phyloP scores from a whole-genome alignment of 2,113 vertebrate genomes.

The Parotia lawesii region DNA sequence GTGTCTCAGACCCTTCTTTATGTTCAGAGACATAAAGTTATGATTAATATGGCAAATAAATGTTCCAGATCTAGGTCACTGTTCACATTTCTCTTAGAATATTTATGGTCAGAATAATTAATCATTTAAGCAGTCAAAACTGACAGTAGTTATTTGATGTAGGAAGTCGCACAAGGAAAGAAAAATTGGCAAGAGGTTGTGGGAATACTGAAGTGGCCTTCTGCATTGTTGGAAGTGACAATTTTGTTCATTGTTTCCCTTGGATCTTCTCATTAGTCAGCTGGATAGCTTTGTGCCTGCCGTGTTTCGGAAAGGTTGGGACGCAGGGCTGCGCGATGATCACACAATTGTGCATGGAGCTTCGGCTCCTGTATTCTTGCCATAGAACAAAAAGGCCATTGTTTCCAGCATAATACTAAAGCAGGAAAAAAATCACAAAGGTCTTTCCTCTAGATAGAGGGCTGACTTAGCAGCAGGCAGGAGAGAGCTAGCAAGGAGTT shows the following conservation, averaged over 20 bases:
- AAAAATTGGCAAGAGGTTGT: constrained; percentile 16
- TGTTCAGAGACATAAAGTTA: not conserved
- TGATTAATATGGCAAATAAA: not conserved
- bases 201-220: constrained; percentile 41
- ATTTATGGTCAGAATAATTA: constrained; percentile 28
- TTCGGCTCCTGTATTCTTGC: constrained; percentile 52
- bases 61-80: not conserved
- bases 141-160: constrained; percentile 20
- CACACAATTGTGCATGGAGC: constrained; percentile 74
- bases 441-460: constrained; percentile 69
- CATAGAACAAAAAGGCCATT: constrained; percentile 71
- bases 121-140: constrained; percentile 10
- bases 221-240: not conserved
- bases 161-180: not conserved
- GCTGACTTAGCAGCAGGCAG: constrained; percentile 33
- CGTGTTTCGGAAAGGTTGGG: constrained; percentile 42
- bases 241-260: constrained; percentile 36
- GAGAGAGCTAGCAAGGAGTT: not conserved
- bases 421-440: constrained; percentile 62
- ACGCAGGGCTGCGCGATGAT: constrained; percentile 42
- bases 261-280: constrained; percentile 19
- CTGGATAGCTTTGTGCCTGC: constrained; percentile 30
- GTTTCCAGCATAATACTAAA: constrained; percentile 66
- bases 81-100: constrained; percentile 14
- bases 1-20: not conserved